Evolutionary conservation across 64 coral and sea anemone species (phyloP).

Genomic region (Montipora sp.): DNA sequence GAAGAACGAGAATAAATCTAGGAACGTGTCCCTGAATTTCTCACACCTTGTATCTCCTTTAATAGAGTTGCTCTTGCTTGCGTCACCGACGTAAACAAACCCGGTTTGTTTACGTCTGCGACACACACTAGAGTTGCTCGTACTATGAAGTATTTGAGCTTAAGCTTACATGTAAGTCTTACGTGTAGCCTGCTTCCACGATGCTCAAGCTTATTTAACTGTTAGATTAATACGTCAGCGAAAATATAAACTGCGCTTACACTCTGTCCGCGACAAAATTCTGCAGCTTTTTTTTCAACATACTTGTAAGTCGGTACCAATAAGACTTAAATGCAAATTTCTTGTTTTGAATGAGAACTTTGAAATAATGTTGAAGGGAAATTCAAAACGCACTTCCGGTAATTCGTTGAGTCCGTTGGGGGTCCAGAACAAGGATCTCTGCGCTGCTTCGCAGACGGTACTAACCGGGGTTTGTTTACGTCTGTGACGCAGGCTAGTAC

Average conservation of each 20-base stretch:
- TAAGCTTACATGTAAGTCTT: background rate
- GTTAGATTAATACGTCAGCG: slow-evolving; percentile 1
- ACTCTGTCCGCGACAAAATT: background rate
- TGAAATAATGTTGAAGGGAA: too few relatives aligned
- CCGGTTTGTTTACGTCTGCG: too few relatives aligned
- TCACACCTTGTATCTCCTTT: background rate
- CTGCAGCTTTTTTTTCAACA: background rate
- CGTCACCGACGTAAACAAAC: too few relatives aligned
- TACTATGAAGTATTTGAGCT: background rate
- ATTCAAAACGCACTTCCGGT: too few relatives aligned
- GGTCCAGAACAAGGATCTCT: too few relatives aligned
- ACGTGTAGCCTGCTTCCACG: background rate
- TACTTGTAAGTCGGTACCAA: background rate
- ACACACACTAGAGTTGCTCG: background rate
- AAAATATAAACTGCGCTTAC: background rate
- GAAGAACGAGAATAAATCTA: background rate
- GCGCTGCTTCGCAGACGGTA: too few relatives aligned
- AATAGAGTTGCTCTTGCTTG: too few relatives aligned
- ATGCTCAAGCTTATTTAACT: background rate
- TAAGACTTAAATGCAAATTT: background rate
- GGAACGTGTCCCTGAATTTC: background rate
- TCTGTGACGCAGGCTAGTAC: too few relatives aligned
- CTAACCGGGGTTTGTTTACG: too few relatives aligned
- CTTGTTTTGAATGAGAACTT: background rate
- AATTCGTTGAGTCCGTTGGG: too few relatives aligned